Percentiles rank a stretch among this genome's conserved stretches.
phyloP scores from a whole-genome alignment of 1,140 invertebrate genomes.

The Phymastichus coffea region DNA sequence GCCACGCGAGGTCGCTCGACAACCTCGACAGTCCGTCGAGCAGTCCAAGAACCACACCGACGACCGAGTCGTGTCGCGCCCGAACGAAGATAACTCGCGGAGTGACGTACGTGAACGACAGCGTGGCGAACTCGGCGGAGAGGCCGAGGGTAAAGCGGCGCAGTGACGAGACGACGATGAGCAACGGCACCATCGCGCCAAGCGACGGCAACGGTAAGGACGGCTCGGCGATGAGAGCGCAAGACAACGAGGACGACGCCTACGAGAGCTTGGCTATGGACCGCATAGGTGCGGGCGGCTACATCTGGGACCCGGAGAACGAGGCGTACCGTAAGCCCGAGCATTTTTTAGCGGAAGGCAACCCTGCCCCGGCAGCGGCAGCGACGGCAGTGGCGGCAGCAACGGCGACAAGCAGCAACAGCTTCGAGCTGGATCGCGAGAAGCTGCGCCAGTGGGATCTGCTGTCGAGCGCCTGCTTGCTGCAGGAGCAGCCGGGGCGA shows the following conservation, averaged over 20 bases:
- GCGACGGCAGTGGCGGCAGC: slow-evolving; percentile 25
- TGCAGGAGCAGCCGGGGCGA: slow-evolving; percentile 51
- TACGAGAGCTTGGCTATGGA: slow-evolving; percentile 50
- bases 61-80: slow-evolving; percentile 9
- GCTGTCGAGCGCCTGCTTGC: slow-evolving; percentile 72
- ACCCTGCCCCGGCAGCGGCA: slow-evolving; percentile 46
- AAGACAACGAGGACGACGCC: slow-evolving; percentile 32
- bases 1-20: slow-evolving; percentile 78
- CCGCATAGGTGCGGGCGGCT: slow-evolving; percentile 43
- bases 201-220: not conserved
- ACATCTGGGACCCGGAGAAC: slow-evolving; percentile 55
- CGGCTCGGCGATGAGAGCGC: not conserved
- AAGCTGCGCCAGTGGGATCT: slow-evolving; percentile 84
- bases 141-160: slow-evolving; percentile 33
- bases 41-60: too few relatives aligned
- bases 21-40: slow-evolving; percentile 62
- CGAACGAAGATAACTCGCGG: slow-evolving; percentile 61
- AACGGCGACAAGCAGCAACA: slow-evolving; percentile 31
- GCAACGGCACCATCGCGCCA: slow-evolving; percentile 11
- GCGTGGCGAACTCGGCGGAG: slow-evolving; percentile 46
- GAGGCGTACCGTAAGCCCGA: slow-evolving; percentile 41
- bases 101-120: slow-evolving; percentile 75
- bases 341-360: slow-evolving; percentile 62
- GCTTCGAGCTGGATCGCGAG: slow-evolving; percentile 77
- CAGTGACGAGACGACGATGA: slow-evolving; percentile 37